Evolutionary conservation across 2,113 vertebrate species (phyloP).

Genomic region (Cyphotilapia sp.): DNA sequence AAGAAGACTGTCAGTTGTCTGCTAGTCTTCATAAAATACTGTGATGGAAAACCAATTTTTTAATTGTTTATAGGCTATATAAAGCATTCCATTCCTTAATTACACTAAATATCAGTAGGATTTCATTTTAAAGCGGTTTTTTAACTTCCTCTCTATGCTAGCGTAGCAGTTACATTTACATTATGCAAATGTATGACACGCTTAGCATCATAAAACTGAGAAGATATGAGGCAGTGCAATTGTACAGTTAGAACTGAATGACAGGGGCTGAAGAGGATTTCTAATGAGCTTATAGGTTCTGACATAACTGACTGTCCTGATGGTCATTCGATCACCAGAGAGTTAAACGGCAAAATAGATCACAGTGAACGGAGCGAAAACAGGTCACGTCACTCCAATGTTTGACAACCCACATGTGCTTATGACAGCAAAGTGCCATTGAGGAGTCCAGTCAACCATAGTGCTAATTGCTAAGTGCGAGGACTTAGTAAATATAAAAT

Average conservation of each 20-base stretch:
- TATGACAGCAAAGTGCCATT: background rate
- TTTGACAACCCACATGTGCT: background rate
- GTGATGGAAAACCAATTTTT: background rate
- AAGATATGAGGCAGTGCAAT: background rate
- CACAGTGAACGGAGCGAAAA: background rate
- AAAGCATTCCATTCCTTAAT: background rate
- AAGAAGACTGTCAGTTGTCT: background rate
- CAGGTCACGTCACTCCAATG: background rate
- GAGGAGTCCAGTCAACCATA: background rate
- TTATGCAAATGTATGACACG: background rate
- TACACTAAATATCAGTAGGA: background rate
- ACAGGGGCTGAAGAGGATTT: background rate
- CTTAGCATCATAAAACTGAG: background rate
- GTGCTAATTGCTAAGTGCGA: background rate
- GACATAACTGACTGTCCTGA: background rate
- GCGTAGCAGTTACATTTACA: background rate
- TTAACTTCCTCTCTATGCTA: background rate
- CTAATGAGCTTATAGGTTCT: background rate
- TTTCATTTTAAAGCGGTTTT: background rate
- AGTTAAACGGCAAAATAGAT: background rate
- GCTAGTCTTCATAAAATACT: background rate
- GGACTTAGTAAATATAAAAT: slow-evolving; percentile 13
- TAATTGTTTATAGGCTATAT: background rate
- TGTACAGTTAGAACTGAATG: background rate
- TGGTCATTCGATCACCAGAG: background rate